These are phyloP conservation scores for Rhabdophis nuchalis DNA, from an alignment of 2,797 vertebrate species.

Conservation along the genomic window DNA sequence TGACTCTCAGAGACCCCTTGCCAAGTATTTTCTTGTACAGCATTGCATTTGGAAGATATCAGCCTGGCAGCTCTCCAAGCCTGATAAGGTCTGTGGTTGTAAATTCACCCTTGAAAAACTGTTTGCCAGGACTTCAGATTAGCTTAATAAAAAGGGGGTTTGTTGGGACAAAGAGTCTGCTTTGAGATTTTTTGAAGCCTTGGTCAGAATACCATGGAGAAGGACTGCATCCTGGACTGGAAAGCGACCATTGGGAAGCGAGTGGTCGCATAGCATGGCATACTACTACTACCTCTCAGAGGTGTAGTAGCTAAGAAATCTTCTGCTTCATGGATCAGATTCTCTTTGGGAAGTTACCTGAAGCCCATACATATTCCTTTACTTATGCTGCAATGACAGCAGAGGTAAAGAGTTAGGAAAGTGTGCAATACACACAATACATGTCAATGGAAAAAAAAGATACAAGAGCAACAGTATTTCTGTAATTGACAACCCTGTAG, in stretches of 20 bases:
- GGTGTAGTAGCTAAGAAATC: background rate
- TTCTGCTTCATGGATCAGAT: background rate
- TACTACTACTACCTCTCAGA: too few species aligned
- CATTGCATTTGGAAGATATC: too few species aligned
- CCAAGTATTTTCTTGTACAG: too few species aligned
- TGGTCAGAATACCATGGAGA: too few species aligned
- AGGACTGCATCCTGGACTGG: background rate
- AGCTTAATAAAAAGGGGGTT: too few species aligned
- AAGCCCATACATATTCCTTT: background rate
- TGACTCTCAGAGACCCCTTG: too few species aligned
- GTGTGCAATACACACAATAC: background rate
- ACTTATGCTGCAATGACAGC: background rate
- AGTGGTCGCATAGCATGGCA: background rate
- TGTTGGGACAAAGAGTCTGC: too few species aligned
- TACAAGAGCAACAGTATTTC: background rate
- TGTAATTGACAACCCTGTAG: background rate
- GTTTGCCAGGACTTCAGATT: too few species aligned
- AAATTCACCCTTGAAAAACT: too few species aligned
- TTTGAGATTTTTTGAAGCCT: too few species aligned
- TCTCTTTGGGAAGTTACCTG: background rate
- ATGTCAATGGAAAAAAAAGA: background rate
- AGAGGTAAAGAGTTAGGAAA: background rate
- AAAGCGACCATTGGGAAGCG: background rate
- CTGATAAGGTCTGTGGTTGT: too few species aligned
- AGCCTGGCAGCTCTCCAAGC: too few species aligned